phyloP scores from a whole-genome alignment of 1,140 invertebrate genomes.

The Drosophila cardini region DNA sequence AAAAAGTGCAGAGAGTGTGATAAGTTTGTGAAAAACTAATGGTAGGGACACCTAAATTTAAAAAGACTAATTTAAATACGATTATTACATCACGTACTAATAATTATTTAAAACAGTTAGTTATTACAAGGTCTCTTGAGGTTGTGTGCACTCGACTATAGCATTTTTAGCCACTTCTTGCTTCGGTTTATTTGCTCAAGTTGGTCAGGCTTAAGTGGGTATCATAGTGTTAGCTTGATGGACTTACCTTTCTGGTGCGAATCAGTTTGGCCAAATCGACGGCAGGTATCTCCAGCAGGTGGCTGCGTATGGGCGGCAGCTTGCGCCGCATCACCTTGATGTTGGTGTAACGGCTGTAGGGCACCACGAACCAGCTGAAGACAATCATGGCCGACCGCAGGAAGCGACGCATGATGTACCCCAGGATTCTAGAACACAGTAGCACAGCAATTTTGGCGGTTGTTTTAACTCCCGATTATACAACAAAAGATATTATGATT shows the following conservation, averaged over 20 bases:
- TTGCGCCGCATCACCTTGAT: constrained; percentile 87
- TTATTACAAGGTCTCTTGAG: no score
- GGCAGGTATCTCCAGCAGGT: constrained; percentile 87
- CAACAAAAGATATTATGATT: constrained; percentile 9
- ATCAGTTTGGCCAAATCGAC: constrained; percentile 87
- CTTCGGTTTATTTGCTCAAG: constrained; percentile 29
- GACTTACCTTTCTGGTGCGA: constrained; percentile 87
- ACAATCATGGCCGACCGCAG: constrained; percentile 84
- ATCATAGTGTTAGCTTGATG: background rate
- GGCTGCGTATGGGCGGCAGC: constrained; percentile 87
- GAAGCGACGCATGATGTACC: constrained; percentile 84
- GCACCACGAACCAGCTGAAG: constrained; percentile 85
- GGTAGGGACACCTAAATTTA: no score
- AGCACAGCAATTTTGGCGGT: constrained; percentile 84
- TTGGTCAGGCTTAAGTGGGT: constrained; percentile 45
- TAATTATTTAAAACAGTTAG: no score
- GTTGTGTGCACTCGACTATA: no score
- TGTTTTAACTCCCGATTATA: constrained; percentile 42
- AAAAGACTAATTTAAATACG: no score
- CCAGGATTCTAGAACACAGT: constrained; percentile 85
- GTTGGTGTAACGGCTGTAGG: constrained; percentile 86
- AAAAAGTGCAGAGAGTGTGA: no score
- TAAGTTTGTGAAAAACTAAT: no score
- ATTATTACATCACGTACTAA: no score
- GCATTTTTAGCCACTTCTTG: no score